These are phyloP conservation scores for Paralvinella palmiformis DNA, from an alignment of 1,140 invertebrate species.

Conservation along the genomic window DNA sequence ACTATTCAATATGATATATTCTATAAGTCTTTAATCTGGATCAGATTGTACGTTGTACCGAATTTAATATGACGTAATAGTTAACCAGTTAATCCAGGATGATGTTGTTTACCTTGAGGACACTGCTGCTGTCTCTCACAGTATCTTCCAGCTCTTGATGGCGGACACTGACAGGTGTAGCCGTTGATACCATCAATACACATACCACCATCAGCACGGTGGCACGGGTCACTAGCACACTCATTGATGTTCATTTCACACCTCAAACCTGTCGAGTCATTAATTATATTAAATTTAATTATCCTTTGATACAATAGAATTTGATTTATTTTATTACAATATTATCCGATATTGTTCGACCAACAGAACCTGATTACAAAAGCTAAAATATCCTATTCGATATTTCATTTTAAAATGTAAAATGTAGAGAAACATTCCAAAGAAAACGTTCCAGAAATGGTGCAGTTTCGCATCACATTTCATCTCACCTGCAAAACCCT, in stretches of 20 bases:
- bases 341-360: too few relatives aligned
- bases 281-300: too few relatives aligned
- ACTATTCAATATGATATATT: background rate
- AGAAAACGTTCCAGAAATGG: too few relatives aligned
- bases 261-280: conserved; percentile 23
- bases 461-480: too few relatives aligned
- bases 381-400: too few relatives aligned
- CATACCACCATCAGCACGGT: conserved; percentile 69
- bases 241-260: conserved; percentile 59
- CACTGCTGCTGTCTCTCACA: conserved; percentile 14
- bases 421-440: too few relatives aligned
- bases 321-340: too few relatives aligned
- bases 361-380: too few relatives aligned
- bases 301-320: too few relatives aligned
- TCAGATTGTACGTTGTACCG: background rate
- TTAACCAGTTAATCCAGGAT: too few relatives aligned
- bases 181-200: conserved; percentile 53
- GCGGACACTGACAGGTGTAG: conserved; percentile 12
- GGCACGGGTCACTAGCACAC: conserved; percentile 64
- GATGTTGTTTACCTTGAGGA: background rate
- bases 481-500: conserved; percentile 88
- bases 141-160: background rate
- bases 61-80: background rate
- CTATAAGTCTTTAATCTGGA: background rate
- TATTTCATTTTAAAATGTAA: too few relatives aligned